Evolutionary conservation across 1,140 invertebrate genomes (phyloP), one percentile per base, ranked within the genome.

Genomic region (Plectus sambesii): DNA sequence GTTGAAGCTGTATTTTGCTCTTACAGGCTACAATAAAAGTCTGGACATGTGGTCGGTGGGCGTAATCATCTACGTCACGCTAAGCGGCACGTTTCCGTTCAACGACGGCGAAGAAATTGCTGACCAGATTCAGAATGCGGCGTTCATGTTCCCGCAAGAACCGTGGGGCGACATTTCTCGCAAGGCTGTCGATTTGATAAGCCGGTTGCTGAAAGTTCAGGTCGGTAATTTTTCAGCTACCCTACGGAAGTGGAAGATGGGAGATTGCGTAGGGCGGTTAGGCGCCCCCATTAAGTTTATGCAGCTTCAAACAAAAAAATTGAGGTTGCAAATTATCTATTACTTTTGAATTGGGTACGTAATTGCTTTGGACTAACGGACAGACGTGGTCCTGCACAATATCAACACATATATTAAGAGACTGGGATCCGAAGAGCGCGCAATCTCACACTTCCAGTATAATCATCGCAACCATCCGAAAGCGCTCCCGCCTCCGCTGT

Each of bases 31-130:
- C 74, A 98, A 99, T 73, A 77, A 92, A 24, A 92, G 87, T 0
- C 74, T 99, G 58, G 93, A 99, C 73, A 97, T 99, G 90, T 99
- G 93, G 93, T 93, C 87, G 60, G 89, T 96, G 41, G 93, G 93
- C 19, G 93, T 99, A 0, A 97, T 99, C 56, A 82, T 97, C 44
- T 99, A 98, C 71, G 93, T 79, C n/a, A 64, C 62, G 56, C 73
- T 96, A 27, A 90, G 86, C 63, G 93, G 92, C 46, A 97, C 92
- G 0, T 98, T 98, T 75, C 93, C 92, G 26, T 98, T 98, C 72
- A 96, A 97, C 70, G 92, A 98, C 73, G 90, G 96, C 73, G 93
- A 97, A 76, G 92, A 98, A 71, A 97, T 98, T 49, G 86, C 89
- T 70, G 90, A 97, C 71, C 93, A 98, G 74, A 98, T 98, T 57